Percentiles rank a stretch among this genome's conserved stretches.
These are phyloP conservation scores for Caenorhabditis sulstoni DNA, from an alignment of 2,888 invertebrate species.

Conservation along the genomic window DNA sequence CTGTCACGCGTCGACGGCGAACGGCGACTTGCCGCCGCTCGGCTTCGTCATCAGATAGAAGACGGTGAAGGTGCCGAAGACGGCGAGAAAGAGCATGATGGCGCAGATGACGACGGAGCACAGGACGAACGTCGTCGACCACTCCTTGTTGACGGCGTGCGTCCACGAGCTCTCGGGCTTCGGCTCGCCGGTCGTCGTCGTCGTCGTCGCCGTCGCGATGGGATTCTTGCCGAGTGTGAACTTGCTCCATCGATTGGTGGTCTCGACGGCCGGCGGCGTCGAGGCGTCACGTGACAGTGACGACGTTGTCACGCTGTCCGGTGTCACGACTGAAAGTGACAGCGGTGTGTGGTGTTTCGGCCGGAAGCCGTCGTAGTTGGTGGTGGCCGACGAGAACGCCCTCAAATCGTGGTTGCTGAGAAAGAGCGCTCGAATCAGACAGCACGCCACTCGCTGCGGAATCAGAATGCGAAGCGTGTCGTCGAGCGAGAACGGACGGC, in stretches of 20 bases:
- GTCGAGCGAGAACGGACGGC: slow-evolving; percentile 30
- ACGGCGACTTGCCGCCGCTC: slow-evolving; percentile 52
- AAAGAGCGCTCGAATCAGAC: slow-evolving; percentile 52
- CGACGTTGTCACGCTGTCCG: too few species aligned
- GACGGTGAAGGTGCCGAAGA: slow-evolving; percentile 59
- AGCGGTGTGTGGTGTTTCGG: too few species aligned
- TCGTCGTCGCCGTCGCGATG: slow-evolving; percentile 25
- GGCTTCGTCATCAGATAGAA: slow-evolving; percentile 62
- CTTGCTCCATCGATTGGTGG: slow-evolving; percentile 37
- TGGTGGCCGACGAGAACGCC: slow-evolving; percentile 28
- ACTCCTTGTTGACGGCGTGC: slow-evolving; percentile 60
- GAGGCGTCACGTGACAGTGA: too few species aligned
- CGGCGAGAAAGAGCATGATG: slow-evolving; percentile 60
- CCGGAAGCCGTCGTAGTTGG: neutral
- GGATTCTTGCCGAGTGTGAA: slow-evolving; percentile 49
- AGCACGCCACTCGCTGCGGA: slow-evolving; percentile 51
- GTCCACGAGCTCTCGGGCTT: slow-evolving; percentile 51
- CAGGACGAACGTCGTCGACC: slow-evolving; percentile 60
- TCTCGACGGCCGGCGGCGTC: too few species aligned
- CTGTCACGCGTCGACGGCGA: slow-evolving; percentile 51
- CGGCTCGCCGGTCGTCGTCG: slow-evolving; percentile 32
- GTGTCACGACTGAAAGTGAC: too few species aligned
- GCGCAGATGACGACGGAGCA: slow-evolving; percentile 57
- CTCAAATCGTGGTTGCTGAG: slow-evolving; percentile 30
- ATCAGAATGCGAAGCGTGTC: slow-evolving; percentile 20